A percentile compares a stretch with the other conserved stretches of the same genome.
phyloP scores from a whole-genome alignment of 2,113 vertebrate genomes.

The Taurulus bubalis region DNA sequence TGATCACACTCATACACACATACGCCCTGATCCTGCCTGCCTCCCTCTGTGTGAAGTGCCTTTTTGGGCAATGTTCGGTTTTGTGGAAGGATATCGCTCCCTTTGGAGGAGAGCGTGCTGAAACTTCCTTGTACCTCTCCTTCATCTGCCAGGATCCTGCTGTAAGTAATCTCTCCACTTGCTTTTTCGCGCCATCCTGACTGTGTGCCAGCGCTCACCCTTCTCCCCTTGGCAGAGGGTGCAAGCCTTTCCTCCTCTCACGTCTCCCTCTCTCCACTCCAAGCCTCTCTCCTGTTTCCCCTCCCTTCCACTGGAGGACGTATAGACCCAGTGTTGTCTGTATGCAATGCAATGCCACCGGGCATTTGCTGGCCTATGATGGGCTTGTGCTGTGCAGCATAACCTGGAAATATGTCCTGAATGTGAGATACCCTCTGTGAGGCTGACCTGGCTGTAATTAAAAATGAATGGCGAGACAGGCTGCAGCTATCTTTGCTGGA shows the following conservation, averaged over 20 bases:
- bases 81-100: constrained; percentile 52
- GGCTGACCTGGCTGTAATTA: constrained; percentile 20
- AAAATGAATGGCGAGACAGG: constrained; percentile 23
- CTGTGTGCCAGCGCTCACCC: constrained; percentile 18
- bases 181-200: background rate
- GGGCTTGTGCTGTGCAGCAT: constrained; percentile 7
- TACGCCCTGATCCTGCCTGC: constrained; percentile 32
- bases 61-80: constrained; percentile 50
- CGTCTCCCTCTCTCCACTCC: background rate
- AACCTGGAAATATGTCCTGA: constrained; percentile 21
- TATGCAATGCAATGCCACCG: constrained; percentile 48
- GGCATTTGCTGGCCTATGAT: constrained; percentile 30
- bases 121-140: constrained; percentile 51
- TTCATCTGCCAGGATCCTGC: constrained; percentile 53
- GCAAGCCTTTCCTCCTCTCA: constrained; percentile 24
- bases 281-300: constrained; percentile 25
- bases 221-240: constrained; percentile 23
- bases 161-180: constrained; percentile 65
- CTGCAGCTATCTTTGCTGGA: constrained; percentile 18
- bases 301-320: constrained; percentile 17
- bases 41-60: constrained; percentile 39
- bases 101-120: constrained; percentile 60
- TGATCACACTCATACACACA: constrained; percentile 14
- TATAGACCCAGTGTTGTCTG: constrained; percentile 38
- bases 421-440: constrained; percentile 3